Evolutionary conservation across 2,888 invertebrate genomes (phyloP), one percentile per base, ranked within the genome.

Genomic region (Schrankia costaestrigalis): DNA sequence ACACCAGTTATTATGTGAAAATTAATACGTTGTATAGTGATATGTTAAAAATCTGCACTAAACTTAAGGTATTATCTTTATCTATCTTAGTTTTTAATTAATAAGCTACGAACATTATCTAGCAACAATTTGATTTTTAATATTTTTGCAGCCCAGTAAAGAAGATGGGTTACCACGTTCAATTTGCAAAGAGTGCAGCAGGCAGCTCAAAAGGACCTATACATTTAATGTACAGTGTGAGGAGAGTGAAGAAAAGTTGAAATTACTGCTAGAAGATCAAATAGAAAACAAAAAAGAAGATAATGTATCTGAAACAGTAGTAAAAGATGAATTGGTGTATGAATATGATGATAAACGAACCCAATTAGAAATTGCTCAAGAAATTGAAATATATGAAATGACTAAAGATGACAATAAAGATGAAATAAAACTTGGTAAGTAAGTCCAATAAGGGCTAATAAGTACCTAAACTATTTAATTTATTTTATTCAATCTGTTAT

Each of bases 141-240:
- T 28, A 31, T 37, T 34, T 49, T 55, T 71, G 7, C 53, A 86
- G 86, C 79, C 77, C 6, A 46, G 38, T 11, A 42, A 56, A 61
- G 73, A 71, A 9, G 87, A 87, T 46, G 74, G 79, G 26, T 44
- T 87, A 15, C 87, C 87, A 1, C 67, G 70, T 9, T 46, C 67
- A 28, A 83, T 87, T 31, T 87, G 87, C 41, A 86, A 81, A 44
- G 79, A 79, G 11, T 87, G 87, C 43, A 60, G 63, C 32, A 67
- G 71, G 18, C 78, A 78, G 30, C 57, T 87, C 1, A 85, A 82
- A 53, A 63, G 70, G 26, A 57, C 74, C 0, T 86, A 78, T 34
- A 31, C 63, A n/a, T 86, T 87, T 41, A 77, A 77, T 33, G 40
- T 71, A 12, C 74, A 68, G 47, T 86, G 86, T 41, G 76, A 77